Evolutionary conservation across 2,797 vertebrate species (phyloP), one percentile per base, ranked within the genome.

Genomic region (Triplophysa bombifrons): DNA sequence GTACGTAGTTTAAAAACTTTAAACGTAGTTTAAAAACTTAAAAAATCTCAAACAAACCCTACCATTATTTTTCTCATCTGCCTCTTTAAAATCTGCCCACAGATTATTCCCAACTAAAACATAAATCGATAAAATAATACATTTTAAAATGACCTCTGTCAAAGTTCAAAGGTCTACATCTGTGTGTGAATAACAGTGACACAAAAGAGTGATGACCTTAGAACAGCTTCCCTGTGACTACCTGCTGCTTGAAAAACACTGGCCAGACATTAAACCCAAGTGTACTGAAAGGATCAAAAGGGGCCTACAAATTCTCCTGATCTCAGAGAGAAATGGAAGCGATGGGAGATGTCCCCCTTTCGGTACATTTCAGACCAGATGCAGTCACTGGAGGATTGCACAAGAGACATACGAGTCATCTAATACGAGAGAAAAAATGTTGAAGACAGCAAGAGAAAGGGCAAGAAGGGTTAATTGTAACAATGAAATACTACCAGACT

Each of bases 181-280:
- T 98, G 96, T 93, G 95, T 93, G 93, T 90, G 94, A 95, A 94
- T 93, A 94, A 92, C 84, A 88, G 90, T 88, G 83, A 92, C 90
- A 92, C 93, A 92, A 91, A 94, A 94, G 94, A 95, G 94, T 94
- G 92, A 93, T 95, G 94, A 96, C 95, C 95, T 94, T 92, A 91
- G 90, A 95, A 94, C 93, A 93, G 96, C 93, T 94, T 96, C 92
- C 93, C 94, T 93, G 93, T 89, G 96, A 93, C 96, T 96, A 95
- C 97, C 96, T 97, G 97, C 98, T 98, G 97, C 91, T 99, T 94
- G 93, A 94, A 95, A 98, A 99, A 99, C 96, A 99, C 92, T 91
- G 91, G 93, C 94, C 95, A 97, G 96, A 97, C 96, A 95, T 95
- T 90, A 95, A 95, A 93, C 92, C 91, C 89, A 87, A 87, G 91